These are phyloP conservation scores for Rhipidura dahli DNA, from an alignment of 2,113 vertebrate genomes.

Conservation along the genomic window DNA sequence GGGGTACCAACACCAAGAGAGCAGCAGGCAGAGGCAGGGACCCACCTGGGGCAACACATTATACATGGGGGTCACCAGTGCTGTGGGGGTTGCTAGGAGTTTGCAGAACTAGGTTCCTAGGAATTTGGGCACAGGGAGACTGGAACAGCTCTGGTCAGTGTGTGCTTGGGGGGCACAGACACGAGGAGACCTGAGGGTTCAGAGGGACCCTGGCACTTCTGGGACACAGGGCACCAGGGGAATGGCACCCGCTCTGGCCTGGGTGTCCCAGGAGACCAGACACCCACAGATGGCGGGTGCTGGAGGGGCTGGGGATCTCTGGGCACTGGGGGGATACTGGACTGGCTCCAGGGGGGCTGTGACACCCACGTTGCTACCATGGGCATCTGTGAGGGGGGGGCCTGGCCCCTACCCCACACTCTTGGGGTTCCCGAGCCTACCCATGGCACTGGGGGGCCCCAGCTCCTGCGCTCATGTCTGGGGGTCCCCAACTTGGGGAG, in stretches of 20 bases:
- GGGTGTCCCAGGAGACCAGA: background rate
- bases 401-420: background rate
- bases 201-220: background rate
- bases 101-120: background rate
- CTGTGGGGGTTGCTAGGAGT: background rate
- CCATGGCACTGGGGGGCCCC: background rate
- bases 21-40: background rate
- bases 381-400: background rate
- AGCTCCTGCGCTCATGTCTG: background rate
- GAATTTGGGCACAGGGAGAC: background rate
- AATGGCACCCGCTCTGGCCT: background rate
- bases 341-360: background rate
- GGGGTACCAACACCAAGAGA: background rate
- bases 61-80: background rate
- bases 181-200: accelerated
- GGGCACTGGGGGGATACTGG: background rate
- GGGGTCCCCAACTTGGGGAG: background rate
- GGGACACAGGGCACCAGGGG: background rate
- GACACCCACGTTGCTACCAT: background rate
- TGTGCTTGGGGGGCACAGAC: background rate
- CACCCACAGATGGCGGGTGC: background rate
- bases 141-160: background rate
- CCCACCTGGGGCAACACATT: background rate
- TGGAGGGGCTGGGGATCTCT: background rate
- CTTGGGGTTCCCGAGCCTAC: background rate